Evolutionary conservation across 1,140 invertebrate species (phyloP), one percentile per base, ranked within the genome.

Genomic region (Monochamus saltuarius): DNA sequence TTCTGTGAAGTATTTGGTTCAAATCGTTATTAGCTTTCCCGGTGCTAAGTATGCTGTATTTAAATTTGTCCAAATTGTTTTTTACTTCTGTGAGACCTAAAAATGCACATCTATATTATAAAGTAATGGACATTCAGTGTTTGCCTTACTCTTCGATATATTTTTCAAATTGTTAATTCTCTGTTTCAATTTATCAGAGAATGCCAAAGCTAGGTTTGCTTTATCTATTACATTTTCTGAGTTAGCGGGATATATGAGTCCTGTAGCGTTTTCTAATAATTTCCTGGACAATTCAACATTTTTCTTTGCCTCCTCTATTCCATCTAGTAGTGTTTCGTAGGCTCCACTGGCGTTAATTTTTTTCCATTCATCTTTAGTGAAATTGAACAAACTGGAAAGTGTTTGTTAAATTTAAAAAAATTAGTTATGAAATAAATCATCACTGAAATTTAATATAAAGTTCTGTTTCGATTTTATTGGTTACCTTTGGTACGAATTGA

Each of bases 321-420:
- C 81, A 42, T 87, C 81, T 0, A 89, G 84, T 51, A 97, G 94
- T 64, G 87, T 86, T 66, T 90, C 82, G 74, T 94, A 95, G 0
- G 89, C 92, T 52, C 85, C 84, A 39, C 92, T 93, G 1, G 91
- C 91, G 68, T 85, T 82, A 34, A 93, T 75, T 14, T 90, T 87
- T 61, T 83, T 83, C 13, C 85, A 84, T 14, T 89, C 86, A 50
- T 85, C 82, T 38, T 83, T 80, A 36, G 84, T 81, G 1, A 88
- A 88, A 60, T 84, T 84, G 71, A 91, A 89, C 57, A 88, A 69
- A 56, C 88, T 89, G 69, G 40, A 77, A 70, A 59, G 49, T 37
- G 45, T 35, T 7, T 34, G 9, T 7, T 14, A 52, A 35, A 37
- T 47, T n/a, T 13, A 56, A 29, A 47, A 50, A 39, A 7, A 42